Conservation (phyloP, 1,140 invertebrate genomes). For the Danaus melanippus region DNA sequence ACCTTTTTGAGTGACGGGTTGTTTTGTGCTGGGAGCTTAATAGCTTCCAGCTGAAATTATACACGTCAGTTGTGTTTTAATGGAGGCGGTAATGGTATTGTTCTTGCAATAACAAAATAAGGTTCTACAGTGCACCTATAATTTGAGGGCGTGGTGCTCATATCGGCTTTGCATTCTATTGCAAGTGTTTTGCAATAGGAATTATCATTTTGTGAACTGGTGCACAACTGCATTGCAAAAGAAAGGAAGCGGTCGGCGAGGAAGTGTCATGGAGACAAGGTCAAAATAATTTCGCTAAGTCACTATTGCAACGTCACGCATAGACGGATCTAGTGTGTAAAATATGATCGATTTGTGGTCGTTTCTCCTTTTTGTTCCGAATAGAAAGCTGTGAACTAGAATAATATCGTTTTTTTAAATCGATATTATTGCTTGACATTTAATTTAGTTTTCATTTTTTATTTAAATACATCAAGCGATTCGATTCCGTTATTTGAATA, state of each 20-base stretch:
- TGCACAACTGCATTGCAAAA: conserved; percentile 60
- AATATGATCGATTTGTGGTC: conserved; percentile 26
- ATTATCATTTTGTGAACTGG: conserved; percentile 67
- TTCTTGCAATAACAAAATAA: conserved; percentile 33
- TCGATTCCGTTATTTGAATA: too few species aligned
- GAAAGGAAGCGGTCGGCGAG: conserved; percentile 52
- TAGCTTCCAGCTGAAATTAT: too few species aligned
- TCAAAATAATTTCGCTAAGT: conserved; percentile 7
- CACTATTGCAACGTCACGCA: conserved; percentile 33
- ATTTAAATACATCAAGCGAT: too few species aligned
- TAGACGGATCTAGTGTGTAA: conserved; percentile 9
- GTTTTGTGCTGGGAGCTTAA: too few species aligned
- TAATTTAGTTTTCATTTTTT: too few species aligned
- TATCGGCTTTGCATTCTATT: conserved; percentile 57
- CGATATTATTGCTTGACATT: too few species aligned
- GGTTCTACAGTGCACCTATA: conserved; percentile 23
- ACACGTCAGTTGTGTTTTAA: too few species aligned
- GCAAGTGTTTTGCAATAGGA: conserved; percentile 63
- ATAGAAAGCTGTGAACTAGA: too few species aligned
- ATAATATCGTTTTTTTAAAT: too few species aligned
- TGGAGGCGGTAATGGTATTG: neutral
- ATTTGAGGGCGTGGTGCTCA: conserved; percentile 62
- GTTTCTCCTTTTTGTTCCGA: neutral
- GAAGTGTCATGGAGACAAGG: conserved; percentile 42
- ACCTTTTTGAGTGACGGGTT: too few species aligned